Evolutionary conservation across 1,140 invertebrate genomes (phyloP), one percentile per base, ranked within the genome.

Genomic region (Archivesica marissinica): DNA sequence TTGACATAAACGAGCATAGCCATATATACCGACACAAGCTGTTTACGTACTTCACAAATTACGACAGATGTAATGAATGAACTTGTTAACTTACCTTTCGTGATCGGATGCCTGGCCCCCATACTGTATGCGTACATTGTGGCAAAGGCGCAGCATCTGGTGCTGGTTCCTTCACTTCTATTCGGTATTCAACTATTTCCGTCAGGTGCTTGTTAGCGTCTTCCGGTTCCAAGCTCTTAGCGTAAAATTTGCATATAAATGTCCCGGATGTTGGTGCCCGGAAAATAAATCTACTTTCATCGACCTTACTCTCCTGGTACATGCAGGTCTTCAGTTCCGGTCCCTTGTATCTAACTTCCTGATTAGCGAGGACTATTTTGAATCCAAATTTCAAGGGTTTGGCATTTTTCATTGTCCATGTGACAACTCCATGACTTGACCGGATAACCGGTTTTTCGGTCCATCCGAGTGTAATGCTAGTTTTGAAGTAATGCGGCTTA

Each of bases 401-500:
- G 41, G 82, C 44, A 28, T 77, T 77, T 33, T 76, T 77, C 4
- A 85, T 7, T 7, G 82, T 85, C 82, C 82, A 85, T 1, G 82
- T 70, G 39, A 70, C 64, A 3, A 85, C 82, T 2, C 82, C 82
- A 35, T 78, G 72, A 39, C 35, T 61, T n/a, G 82, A 39, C 11
- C 38, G 54, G 20, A 85, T 85, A 44, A 85, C 64, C 0, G 82
- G 82, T 39, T 44, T 77, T 39, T 85, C 75, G 0, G 82, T 85
- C 82, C 82, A 85, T 15, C 82, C 82, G 0, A 85, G 64, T 1
- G 76, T 52, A 33, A 85, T 59, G 59, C 89, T 90, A 66, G 92
- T 91, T 68, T 91, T 92, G 89, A 94, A 94, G 88, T 94, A 94
- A 78, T 92, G 90, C 9, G 93, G 93, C 83, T 94, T 94, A 72